These are phyloP conservation scores for Phaethon lepturus DNA, from an alignment of 2,113 vertebrate genomes.

Conservation along the genomic window DNA sequence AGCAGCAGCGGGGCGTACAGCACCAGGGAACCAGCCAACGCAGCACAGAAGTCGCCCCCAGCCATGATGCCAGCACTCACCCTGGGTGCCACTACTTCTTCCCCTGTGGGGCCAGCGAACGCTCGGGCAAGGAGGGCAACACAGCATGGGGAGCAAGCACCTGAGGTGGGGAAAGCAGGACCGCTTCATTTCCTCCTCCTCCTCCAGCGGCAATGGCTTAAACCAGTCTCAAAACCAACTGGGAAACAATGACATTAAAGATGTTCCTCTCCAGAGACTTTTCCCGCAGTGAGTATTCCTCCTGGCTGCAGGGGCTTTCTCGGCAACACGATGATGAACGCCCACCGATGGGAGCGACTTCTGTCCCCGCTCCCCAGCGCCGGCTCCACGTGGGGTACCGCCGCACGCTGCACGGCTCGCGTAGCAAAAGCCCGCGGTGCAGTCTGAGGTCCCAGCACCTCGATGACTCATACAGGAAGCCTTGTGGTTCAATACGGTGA, in stretches of 20 bases:
- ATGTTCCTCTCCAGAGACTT: not conserved
- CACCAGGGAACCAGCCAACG: not conserved
- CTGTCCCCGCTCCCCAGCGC: not conserved
- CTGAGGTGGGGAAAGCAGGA: not conserved
- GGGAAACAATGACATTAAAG: not conserved
- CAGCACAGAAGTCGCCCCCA: not conserved
- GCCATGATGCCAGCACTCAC: accelerated
- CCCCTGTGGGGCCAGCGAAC: not conserved
- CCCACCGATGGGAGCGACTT: not conserved
- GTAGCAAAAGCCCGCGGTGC: accelerated
- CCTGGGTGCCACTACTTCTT: not conserved
- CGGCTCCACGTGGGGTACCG: not conserved
- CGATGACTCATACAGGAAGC: not conserved
- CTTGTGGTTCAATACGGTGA: accelerated
- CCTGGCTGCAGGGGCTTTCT: not conserved
- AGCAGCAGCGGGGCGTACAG: not conserved
- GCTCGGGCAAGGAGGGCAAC: accelerated
- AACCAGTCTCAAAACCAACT: not conserved
- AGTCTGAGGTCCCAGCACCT: not conserved
- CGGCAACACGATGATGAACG: not conserved
- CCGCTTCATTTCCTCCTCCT: not conserved
- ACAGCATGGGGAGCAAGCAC: accelerated
- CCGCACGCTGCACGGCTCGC: accelerated
- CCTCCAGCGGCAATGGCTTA: not conserved
- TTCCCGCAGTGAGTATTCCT: not conserved